phyloP scores from a whole-genome alignment of 2,113 vertebrate species.

The Pontoporia blainvillei region DNA sequence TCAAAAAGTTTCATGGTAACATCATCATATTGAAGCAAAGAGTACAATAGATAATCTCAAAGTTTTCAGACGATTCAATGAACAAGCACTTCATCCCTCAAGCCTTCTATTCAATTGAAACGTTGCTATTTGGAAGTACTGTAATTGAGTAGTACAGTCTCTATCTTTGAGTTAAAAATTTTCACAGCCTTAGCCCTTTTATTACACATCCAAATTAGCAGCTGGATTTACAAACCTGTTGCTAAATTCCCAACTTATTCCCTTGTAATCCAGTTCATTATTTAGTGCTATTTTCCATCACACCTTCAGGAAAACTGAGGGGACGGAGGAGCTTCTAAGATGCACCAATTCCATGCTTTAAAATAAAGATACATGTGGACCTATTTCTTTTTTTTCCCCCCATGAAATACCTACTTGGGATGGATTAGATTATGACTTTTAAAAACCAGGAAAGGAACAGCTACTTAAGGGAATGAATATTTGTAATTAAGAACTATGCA shows the following conservation, averaged over 20 bases:
- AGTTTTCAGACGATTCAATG: neutral
- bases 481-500: slow-evolving; percentile 12
- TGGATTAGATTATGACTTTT: neutral
- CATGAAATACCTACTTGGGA: neutral
- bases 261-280: neutral
- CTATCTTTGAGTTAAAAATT: neutral
- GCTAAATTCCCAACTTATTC: neutral
- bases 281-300: neutral
- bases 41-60: neutral
- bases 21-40: neutral
- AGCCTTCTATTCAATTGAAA: neutral
- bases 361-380: neutral
- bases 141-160: neutral
- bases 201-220: neutral
- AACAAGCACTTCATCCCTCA: neutral
- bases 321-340: neutral
- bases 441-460: neutral
- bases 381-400: neutral
- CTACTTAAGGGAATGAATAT: neutral
- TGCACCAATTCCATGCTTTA: neutral
- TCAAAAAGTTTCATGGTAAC: neutral
- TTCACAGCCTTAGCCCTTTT: neutral
- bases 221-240: neutral
- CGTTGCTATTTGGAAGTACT: neutral
- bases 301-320: neutral